Evolutionary conservation across 2,888 invertebrate genomes (phyloP).

Genomic region (Agrilus mali): DNA sequence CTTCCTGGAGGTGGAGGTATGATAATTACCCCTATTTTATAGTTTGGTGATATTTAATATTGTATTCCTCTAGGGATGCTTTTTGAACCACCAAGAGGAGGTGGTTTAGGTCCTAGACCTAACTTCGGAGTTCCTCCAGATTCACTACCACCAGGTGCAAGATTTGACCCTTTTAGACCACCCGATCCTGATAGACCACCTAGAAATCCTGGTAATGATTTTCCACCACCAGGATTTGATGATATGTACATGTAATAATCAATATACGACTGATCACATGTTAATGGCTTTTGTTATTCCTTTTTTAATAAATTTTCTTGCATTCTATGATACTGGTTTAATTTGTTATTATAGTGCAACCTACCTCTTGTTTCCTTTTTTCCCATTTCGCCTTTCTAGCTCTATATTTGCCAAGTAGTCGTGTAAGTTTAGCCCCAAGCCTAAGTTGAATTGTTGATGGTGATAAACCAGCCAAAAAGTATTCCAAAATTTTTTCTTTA

Average conservation of each 20-base stretch:
- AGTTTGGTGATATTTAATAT: no score
- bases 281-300: no score
- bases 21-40: no score
- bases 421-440: constrained; percentile 39
- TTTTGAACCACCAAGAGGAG: constrained; percentile 48
- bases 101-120: constrained; percentile 15
- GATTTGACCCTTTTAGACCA: constrained; percentile 79
- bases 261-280: constrained; percentile 1
- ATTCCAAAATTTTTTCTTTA: constrained; percentile 30
- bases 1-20: constrained; percentile 38
- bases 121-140: constrained; percentile 31
- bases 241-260: constrained; percentile 58
- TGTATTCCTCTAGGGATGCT: constrained; percentile 43
- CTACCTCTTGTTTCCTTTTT: constrained; percentile 35
- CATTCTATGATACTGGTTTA: not conserved
- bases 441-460: constrained; percentile 28
- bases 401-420: constrained; percentile 41
- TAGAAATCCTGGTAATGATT: constrained; percentile 52
- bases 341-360: constrained; percentile 5
- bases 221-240: constrained; percentile 63
- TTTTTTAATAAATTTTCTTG: not conserved
- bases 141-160: constrained; percentile 61
- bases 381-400: constrained; percentile 35
- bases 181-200: constrained; percentile 35
- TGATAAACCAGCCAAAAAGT: constrained; percentile 34